Base-by-base conservation (phyloP, 1,140 invertebrate genomes). In the Drosophila jambulina region DNA sequence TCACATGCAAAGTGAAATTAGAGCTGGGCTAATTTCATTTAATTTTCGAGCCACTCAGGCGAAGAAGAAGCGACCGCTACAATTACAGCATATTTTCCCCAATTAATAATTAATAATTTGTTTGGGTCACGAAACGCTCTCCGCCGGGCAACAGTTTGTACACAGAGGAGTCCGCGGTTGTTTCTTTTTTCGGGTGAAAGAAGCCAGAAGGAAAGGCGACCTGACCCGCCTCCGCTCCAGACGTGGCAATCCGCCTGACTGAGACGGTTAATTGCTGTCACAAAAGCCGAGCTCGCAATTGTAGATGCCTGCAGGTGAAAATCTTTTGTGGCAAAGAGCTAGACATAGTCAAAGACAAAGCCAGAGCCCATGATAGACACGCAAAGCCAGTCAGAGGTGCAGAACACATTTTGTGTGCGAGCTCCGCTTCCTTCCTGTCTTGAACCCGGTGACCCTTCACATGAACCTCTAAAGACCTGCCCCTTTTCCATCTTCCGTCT, bases 21-120 rank as follows among this genome's bases (percentile, higher is more conserved):
- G 75, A 71, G 58, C 53, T 78, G 32, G 72, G 68, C 81, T 88
- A 91, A 91, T 91, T 91, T 80, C 90, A 91, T 91, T 91, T 88
- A 91, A 91, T 91, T 88, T 91, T 91, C 77, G 82, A 78, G 67
- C 70, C 69, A 84, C 27, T 69, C 58, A 78, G 56, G 67, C 59
- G 67, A 60, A 51, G 57, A 78, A 69, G 78, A 75, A 81, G 78
- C 81, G 69, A 91, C 81, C 74, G 84, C 72, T 72, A 85, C 90
- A 91, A 91, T 91, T 91, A 88, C 84, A 80, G 78, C 82, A 90
- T 85, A 90, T 90, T 91, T 91, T 91, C 84, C 61, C 79, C 90
- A 91, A 91, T 91, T 91, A 91, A 91, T 91, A 91, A 91, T 91
- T 91, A 91, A 90, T 91, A 91, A 91, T 91, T 91, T 91, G 78